Evolutionary conservation across 2,888 invertebrate genomes (phyloP), one percentile per base, ranked within the genome.

Genomic region (Lumbricus terrestris): DNA sequence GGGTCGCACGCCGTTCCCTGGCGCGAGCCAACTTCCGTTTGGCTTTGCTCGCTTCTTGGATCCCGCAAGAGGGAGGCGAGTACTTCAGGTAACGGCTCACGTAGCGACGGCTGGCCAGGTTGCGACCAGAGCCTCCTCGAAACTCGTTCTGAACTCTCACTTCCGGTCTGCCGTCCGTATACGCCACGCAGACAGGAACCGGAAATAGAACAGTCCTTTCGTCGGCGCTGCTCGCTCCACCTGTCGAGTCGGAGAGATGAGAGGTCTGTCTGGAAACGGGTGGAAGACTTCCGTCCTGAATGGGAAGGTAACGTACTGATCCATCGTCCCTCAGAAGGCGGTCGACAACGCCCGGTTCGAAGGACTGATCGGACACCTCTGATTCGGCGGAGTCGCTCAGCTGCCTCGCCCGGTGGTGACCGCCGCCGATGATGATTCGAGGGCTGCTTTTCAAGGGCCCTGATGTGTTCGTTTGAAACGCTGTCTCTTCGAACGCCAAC

Each of bases 1-100:
- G 96, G 0, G 99, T 99, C 3, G 99, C 99, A 88, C 99, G 96
- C 93, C 99, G 97, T 95, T 99, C 99, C 95, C 98, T 98, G 94
- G 98, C 98, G 92, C 98, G 96, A 0, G 98, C 98, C 93, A 99
- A 96, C 93, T 98, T 96, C 91, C 98, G 96, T 95, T 98, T 98
- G 88, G 40, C 88, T 18, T 85, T 85, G 85, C 35, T 37, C 85
- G 85, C 85, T 23, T 34, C 85, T 35, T 85, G 85, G 34, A 85
- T 85, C 23, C 37, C 85, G 85, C 6, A 35, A 18, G 85, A 23
- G 0, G 85, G 85, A 20, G 85, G 23, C 23, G 85, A 85, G n/a
- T 85, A 35, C 18, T 33, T 85, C 16, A 85, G 37, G 85, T 85
- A 85, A 0, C 85, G 85, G 20, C 29, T 85, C 35, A 85, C 1